A percentile compares a stretch with the other conserved stretches of the same genome.
phyloP scores from a whole-genome alignment of 2,113 vertebrate genomes.

The cattle (Bos taurus) region DNA sequence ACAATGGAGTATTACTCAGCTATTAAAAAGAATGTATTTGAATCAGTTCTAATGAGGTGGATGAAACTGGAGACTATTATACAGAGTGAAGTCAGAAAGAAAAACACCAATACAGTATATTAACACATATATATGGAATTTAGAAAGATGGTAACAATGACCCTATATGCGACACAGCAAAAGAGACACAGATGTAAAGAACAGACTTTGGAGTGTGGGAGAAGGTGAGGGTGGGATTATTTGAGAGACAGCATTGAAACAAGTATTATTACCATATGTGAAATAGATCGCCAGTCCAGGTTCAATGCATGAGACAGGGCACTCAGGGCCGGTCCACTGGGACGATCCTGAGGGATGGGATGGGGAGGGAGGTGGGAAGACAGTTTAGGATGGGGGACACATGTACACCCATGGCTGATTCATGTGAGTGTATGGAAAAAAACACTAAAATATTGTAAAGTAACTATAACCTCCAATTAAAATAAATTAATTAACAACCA shows the following conservation, averaged over 20 bases:
- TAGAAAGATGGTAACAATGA: background rate
- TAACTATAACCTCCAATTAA: background rate
- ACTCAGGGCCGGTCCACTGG: background rate
- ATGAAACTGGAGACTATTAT: background rate
- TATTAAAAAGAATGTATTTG: background rate
- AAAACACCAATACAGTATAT: background rate
- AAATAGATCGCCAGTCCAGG: background rate
- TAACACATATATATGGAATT: background rate
- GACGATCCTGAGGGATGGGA: background rate
- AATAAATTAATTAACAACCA: background rate
- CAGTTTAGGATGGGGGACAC: background rate
- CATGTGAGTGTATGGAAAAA: background rate
- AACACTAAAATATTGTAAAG: background rate
- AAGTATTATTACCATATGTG: background rate
- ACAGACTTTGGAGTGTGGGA: background rate
- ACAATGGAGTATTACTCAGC: background rate
- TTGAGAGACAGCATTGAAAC: background rate
- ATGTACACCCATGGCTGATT: background rate
- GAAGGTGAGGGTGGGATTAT: background rate
- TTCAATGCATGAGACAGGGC: background rate
- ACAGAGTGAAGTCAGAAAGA: background rate
- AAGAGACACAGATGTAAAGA: background rate
- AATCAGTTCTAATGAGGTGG: background rate
- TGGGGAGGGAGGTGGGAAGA: background rate
- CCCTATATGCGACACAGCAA: background rate